These are phyloP conservation scores for Calameuta idolon DNA, from an alignment of 2,888 invertebrate species.

Conservation along the genomic window DNA sequence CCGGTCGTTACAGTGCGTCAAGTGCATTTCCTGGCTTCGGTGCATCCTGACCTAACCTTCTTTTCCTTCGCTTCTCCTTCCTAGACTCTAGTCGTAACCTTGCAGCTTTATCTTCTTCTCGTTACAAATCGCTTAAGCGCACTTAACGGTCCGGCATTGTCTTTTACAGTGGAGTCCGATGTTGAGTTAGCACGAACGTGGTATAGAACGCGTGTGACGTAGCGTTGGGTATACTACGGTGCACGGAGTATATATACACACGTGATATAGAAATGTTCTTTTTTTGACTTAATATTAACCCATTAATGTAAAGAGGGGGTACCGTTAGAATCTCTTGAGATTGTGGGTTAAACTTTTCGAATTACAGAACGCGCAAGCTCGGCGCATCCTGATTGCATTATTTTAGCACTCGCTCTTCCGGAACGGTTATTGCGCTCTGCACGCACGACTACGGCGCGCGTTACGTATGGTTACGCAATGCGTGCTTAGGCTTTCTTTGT, in stretches of 20 bases:
- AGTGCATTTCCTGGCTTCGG: constrained; percentile 64
- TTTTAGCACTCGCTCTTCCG: not conserved
- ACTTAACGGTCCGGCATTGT: not conserved
- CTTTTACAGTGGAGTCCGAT: not conserved
- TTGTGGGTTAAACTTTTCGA: not conserved
- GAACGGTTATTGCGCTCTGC: not conserved
- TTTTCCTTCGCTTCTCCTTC: constrained; percentile 13
- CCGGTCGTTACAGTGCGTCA: constrained; percentile 47
- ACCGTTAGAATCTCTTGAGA: not conserved
- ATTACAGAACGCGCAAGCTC: not conserved
- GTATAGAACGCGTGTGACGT: not conserved
- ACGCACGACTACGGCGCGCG: not conserved
- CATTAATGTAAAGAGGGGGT: not conserved
- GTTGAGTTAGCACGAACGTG: not conserved
- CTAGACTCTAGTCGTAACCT: constrained; percentile 17
- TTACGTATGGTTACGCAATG: not conserved
- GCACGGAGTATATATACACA: not conserved
- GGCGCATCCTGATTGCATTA: not conserved
- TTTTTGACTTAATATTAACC: too few species aligned
- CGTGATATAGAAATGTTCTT: not conserved
- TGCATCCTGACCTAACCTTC: constrained; percentile 41
- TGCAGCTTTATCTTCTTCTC: constrained; percentile 6
- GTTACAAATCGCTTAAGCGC: not conserved
- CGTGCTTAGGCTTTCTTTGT: not conserved
- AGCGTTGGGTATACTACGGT: not conserved